Evolutionary conservation across 2,888 invertebrate genomes (phyloP), one percentile per base, ranked within the genome.

Genomic region (Schrankia costaestrigalis): DNA sequence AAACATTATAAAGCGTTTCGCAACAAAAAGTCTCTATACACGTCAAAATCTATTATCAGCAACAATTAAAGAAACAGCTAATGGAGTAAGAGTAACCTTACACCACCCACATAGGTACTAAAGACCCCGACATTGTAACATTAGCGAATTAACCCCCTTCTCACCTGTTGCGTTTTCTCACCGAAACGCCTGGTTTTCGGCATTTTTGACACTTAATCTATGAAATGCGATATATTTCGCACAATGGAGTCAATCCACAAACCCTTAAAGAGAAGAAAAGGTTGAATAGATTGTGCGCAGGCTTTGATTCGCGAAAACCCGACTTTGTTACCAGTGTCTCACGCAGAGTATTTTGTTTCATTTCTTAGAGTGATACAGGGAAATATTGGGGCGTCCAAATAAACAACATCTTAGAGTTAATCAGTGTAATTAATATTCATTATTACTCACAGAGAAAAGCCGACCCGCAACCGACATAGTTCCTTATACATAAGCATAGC

Each of bases 161-260:
- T 11, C 83, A 83, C 83, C 81, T 83, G 84, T 79, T 43, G 33
- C 13, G 34, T 17, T 41, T 69, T 74, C 72, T 55, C 72, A 71
- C 61, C 58, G 54, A 41, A 54, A 45, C 37, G 40, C 44, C 48
- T 45, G 41, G 62, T 17, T 11, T 44, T 61, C 79, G 79, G 80
- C 63, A 35, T 64, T 56, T 81, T 78, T 79, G 80, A 77, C 71
- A 78, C 50, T 37, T 39, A 53, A 78, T 56, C 71, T 70, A 56
- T 52, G 44, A 62, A 83, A 82, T 60, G 63, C 54, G 79, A 82
- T 80, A 75, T 57, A 54, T 53, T 63, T 60, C 61, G 39, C 52
- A 73, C 71, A 75, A 75, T 63, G 45, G 51, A 41, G 53, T 51
- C 61, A 58, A 64, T 73, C 72, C 71, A 48, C 71, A 66, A 67